Base-by-base conservation (phyloP, 2,888 invertebrate genomes). In the Nemoura dubitans region DNA sequence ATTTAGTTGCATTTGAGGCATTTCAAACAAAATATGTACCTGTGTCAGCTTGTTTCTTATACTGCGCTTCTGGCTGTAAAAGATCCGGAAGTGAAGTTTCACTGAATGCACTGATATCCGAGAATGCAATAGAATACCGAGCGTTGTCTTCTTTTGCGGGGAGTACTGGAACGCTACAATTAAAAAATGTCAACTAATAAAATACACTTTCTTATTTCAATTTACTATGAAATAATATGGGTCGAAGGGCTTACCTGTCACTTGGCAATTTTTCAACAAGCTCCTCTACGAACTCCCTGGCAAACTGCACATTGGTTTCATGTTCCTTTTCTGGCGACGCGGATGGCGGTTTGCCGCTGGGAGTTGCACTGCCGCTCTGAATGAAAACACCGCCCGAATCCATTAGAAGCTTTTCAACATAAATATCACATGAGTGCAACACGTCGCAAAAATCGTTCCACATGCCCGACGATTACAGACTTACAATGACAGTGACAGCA, bases 211-310 rank as follows among this genome's bases (percentile, higher is more conserved):
- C n/a, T n/a, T n/a, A n/a, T n/a, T n/a, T n/a, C n/a, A n/a, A n/a
- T n/a, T 81, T 0, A 81, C 81, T 30, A 21, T 81, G 81, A n/a
- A 21, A 81, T 81, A 27, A n/a, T 5, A 81, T 2, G 3, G 16
- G 6, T 59, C 59, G 14, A 59, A 59, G 59, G 59, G 86, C 82
- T 16, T 84, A 88, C 88, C 86, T 88, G 82, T 88, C 85, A 14
- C 25, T 29, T 36, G 87, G 88, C 2, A 87, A 83, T 59, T 85
- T 87, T 43, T 89, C 88, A 16, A 88, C 88, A 42, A 88, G 77
- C 76, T 89, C 89, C 76, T 88, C 88, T 27, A 89, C 87, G 80
- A 89, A 88, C 59, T 88, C 89, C 26, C 88, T 87, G n/a, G 89
- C 88, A 81, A 89, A 87, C 85, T 88, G 80, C 42, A 88, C 87